Conservation (phyloP, 2,113 vertebrate genomes). For the Canis aureus region DNA sequence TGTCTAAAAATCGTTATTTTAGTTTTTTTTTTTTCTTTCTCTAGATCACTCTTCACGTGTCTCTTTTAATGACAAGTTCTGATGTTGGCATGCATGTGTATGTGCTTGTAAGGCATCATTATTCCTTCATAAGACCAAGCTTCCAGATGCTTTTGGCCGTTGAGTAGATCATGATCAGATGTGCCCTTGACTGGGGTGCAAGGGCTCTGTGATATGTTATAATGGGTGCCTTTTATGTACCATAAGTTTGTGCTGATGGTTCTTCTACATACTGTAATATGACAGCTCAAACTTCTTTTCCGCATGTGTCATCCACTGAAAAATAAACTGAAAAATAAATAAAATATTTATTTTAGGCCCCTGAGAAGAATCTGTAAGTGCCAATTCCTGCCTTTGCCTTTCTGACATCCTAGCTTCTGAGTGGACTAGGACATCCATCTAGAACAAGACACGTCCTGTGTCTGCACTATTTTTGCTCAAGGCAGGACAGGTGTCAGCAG, state of each 20-base stretch:
- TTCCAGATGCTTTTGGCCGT: too few species aligned
- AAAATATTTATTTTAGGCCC: not conserved
- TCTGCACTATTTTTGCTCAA: not conserved
- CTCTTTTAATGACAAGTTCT: not conserved
- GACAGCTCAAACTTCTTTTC: not conserved
- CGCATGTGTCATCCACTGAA: not conserved
- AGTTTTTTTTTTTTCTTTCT: not conserved
- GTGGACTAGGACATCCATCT: not conserved
- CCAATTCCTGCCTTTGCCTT: not conserved
- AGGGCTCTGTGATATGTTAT: fast-evolving
- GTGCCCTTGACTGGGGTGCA: too few species aligned
- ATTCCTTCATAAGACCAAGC: not conserved
- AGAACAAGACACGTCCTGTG: not conserved
- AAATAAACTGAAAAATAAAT: not conserved
- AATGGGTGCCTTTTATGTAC: not conserved
- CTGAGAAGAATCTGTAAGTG: not conserved
- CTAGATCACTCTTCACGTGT: not conserved
- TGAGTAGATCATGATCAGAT: not conserved
- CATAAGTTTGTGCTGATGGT: fast-evolving
- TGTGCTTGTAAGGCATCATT: fast-evolving
- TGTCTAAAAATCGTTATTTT: not conserved
- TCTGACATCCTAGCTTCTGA: not conserved
- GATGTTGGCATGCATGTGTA: not conserved
- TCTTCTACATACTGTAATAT: fast-evolving
- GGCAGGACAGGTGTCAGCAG: too few species aligned